Base-by-base conservation (phyloP, 2,888 invertebrate species). In the Auanema freiburgensis region DNA sequence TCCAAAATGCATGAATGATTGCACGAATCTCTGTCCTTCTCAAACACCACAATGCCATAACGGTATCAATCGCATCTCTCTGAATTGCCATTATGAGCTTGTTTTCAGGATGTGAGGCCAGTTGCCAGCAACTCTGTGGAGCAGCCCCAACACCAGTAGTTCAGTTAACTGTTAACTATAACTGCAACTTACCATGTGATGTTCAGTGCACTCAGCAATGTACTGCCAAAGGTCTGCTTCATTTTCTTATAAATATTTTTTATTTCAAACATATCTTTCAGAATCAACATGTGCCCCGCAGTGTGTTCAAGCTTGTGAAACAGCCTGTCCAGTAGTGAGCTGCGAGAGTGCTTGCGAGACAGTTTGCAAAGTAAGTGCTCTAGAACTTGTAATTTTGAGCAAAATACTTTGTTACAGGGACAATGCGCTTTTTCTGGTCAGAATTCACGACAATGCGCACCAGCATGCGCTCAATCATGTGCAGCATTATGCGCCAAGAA, bases 391-490 rank as follows among this genome's bases (percentile, higher is more conserved):
- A 16, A 18, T 16, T 46, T 46, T 46, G 16, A 5, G 12, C 6
- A 43, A 61, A 40, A 3, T 14, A 21, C n/a, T 11, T 2, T 24
- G 2, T 57, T 62, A 14, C 56, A 62, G 57, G 71, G 71, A 44
- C 72, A 72, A 55, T 72, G 72, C 57, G 69, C 67, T 6, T 72
- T 72, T 59, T 64, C 66, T 43, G 72, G 72, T 14, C 16, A 52
- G 4, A 52, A 67, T 21, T 63, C 63, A 16, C 55, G 72, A 21
- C 69, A 69, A 44, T 72, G 72, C 43, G 70, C 59, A 5, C 72
- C 72, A 12, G 72, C 72, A 24, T 72, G 72, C 49, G 59, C 67
- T 11, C 72, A 72, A 63, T 72, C 72, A 4, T 72, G 72, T 56
- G 59, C 67, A 24, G 68, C 72, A 4, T 52, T 72, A 49, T 72